A percentile compares a stretch with the other conserved stretches of the same genome.
Conservation (phyloP, 2,113 vertebrate genomes). For the Tenebrosternarchus preto region DNA sequence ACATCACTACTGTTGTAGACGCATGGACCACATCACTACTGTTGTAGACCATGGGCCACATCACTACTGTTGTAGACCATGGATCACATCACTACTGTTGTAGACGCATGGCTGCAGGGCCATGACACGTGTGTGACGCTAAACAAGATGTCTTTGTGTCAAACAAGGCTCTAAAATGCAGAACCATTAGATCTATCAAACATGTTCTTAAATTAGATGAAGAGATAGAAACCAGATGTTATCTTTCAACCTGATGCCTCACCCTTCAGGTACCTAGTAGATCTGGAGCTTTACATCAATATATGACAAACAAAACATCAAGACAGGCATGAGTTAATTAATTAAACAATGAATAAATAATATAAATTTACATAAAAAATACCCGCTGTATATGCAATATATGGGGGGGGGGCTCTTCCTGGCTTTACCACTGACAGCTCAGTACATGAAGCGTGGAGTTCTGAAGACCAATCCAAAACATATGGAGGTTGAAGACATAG, state of each 20-base stretch:
- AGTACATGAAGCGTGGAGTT: background rate
- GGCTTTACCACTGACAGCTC: background rate
- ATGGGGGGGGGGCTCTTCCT: no score
- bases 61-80: no score
- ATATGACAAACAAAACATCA: slow-evolving; percentile 34
- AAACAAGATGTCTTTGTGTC: slow-evolving; percentile 44
- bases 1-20: no score
- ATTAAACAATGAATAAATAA: no score
- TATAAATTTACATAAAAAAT: background rate
- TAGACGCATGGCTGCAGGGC: background rate
- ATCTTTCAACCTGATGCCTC: slow-evolving; percentile 18
- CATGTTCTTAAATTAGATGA: slow-evolving; percentile 49
- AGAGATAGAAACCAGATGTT: slow-evolving; percentile 45
- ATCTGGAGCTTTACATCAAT: slow-evolving; percentile 1
- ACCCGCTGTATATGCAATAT: background rate
- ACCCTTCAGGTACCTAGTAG: slow-evolving; percentile 35
- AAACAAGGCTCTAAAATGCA: slow-evolving; percentile 34
- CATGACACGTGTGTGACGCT: slow-evolving; percentile 24
- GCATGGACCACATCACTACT: no score
- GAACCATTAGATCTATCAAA: slow-evolving; percentile 20
- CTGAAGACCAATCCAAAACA: background rate
- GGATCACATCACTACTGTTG: no score
- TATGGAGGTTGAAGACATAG: background rate
- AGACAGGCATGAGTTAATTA: background rate
- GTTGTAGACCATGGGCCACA: no score